Conservation (phyloP, 2,888 invertebrate genomes). For the Phengaris alcon region DNA sequence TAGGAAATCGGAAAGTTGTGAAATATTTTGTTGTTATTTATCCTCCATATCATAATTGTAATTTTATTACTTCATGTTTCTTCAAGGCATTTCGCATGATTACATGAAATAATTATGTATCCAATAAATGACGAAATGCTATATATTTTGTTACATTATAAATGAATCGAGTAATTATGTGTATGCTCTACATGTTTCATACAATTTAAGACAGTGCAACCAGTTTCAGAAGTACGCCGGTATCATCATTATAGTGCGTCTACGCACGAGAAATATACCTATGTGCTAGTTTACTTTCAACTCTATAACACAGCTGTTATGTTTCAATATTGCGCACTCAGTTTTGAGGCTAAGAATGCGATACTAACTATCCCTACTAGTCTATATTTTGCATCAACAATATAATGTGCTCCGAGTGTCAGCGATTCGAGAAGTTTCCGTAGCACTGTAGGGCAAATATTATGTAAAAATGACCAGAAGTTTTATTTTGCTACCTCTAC, state of each 20-base stretch:
- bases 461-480: no score
- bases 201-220: constrained; percentile 21
- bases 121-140: constrained; percentile 25
- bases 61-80: constrained; percentile 15
- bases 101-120: constrained; percentile 20
- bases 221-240: constrained; percentile 21
- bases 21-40: not conserved
- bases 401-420: not conserved
- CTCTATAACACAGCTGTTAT: not conserved
- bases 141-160: constrained; percentile 25
- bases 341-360: constrained; percentile 22
- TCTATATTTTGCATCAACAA: constrained; percentile 1
- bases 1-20: not conserved
- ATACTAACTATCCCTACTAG: constrained; percentile 20
- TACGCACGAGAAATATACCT: constrained; percentile 17
- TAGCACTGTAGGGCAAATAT: not conserved
- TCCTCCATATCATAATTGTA: not conserved
- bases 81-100: constrained; percentile 15
- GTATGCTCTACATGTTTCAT: constrained; percentile 26
- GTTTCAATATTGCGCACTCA: not conserved
- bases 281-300: not conserved
- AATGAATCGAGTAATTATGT: constrained; percentile 25
- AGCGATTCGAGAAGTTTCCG: not conserved
- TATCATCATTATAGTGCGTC: constrained; percentile 22
- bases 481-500: no score